Evolutionary conservation across 2,888 invertebrate genomes (phyloP).

Genomic region (Neoaliturus tenellus): DNA sequence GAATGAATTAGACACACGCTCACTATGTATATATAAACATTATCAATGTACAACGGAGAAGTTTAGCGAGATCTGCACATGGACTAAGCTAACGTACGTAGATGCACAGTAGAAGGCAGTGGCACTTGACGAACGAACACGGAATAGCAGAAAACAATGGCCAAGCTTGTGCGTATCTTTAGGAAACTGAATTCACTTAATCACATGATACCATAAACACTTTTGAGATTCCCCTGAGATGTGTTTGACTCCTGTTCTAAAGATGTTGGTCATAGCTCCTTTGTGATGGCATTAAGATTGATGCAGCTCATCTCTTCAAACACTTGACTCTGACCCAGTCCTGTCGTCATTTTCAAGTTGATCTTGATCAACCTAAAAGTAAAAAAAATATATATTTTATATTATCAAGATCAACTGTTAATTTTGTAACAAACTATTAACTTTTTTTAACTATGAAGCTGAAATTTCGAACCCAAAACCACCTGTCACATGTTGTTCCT

Average conservation of each 20-base stretch:
- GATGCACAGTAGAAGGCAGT: constrained; percentile 58
- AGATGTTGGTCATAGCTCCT: background rate
- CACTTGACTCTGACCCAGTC: constrained; percentile 52
- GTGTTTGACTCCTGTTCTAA: background rate
- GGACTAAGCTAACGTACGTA: constrained; percentile 54
- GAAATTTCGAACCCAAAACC: too few species aligned
- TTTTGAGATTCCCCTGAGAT: background rate
- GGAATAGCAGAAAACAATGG: constrained; percentile 51
- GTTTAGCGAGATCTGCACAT: constrained; percentile 51
- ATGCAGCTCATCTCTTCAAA: constrained; percentile 7
- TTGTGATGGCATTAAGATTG: background rate
- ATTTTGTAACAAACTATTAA: too few species aligned
- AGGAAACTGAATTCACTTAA: constrained; percentile 22
- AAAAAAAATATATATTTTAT: too few species aligned
- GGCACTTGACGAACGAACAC: constrained; percentile 52
- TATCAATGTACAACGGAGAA: constrained; percentile 52
- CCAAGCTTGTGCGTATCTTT: constrained; percentile 53
- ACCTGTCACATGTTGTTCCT: too few species aligned
- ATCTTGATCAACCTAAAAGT: constrained; percentile 50
- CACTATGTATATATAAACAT: constrained; percentile 48
- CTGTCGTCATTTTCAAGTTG: constrained; percentile 40
- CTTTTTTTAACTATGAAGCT: too few species aligned
- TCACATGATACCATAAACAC: background rate
- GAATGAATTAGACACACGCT: constrained; percentile 50
- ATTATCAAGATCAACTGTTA: too few species aligned